Evolutionary conservation across 1,140 invertebrate genomes (phyloP), one percentile per base, ranked within the genome.

Genomic region (Dryas iulia): DNA sequence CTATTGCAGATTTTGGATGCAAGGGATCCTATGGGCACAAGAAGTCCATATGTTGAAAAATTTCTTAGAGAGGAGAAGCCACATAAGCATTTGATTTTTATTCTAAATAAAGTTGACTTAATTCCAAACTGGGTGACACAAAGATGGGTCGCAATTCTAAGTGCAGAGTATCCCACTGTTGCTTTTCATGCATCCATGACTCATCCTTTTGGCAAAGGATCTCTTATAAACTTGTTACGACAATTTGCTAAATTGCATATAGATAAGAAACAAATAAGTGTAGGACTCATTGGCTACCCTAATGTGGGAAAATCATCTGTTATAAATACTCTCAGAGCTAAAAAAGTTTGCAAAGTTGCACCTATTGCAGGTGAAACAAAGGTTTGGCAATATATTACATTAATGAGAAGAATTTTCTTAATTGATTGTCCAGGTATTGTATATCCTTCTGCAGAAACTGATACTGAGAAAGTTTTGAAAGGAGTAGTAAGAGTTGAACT

Each of bases 371-470:
- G 99, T 6, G 99, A 99, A 93, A 99, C 99, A 0, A 99, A 99
- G 94, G 97, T 98, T 0, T 99, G 99, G 99, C 99, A 99, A 85
- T 99, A 99, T 84, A 98, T 99, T 57, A 99, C 98, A 0, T 89
- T 99, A 24, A 99, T 99, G 98, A 95, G 96, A 73, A 94, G 97
- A 74, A 99, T 99, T 79, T 99, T 97, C 84, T 92, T 99, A 3
- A 99, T 99, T 73, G 99, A 99, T 94, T 99, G 99, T 93, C 99
- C 99, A 23, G 99, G 99, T 52, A 96, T 99, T 71, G 99, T 99
- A 23, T 99, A 99, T 93, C 98, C 98, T 11, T 96, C 96, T 3
- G 95, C 96, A 47, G 98, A 98, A 92, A 95, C 95, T 5, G 98
- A 99, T 76, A 96, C 96, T 1, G 98, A 99, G 77, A 98, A 99